phyloP scores from a whole-genome alignment of 2,888 invertebrate species.

The Temnothorax unifasciatus region DNA sequence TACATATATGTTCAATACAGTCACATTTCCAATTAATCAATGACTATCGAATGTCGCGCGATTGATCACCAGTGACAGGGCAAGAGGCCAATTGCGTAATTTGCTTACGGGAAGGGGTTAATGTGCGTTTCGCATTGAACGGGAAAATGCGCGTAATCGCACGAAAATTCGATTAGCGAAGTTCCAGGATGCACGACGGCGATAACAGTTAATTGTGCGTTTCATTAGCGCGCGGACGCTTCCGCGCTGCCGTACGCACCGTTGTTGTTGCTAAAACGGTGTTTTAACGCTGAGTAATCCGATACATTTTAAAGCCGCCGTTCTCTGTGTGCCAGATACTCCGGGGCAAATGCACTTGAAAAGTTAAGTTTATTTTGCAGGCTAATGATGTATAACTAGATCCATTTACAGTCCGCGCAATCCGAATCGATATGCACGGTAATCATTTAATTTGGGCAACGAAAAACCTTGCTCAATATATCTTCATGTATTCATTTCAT shows the following conservation, averaged over 20 bases:
- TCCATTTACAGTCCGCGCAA: neutral
- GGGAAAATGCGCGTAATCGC: slow-evolving; percentile 50
- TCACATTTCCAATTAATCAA: slow-evolving; percentile 41
- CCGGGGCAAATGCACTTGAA: neutral
- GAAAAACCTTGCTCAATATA: neutral
- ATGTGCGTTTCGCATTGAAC: slow-evolving; percentile 44
- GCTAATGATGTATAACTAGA: neutral
- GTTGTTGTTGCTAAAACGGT: slow-evolving; percentile 53
- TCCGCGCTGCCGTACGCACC: slow-evolving; percentile 41
- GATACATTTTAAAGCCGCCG: slow-evolving; percentile 37
- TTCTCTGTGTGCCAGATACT: neutral
- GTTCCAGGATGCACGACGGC: slow-evolving; percentile 55
- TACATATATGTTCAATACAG: neutral
- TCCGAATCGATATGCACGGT: neutral
- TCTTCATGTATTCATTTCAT: neutral
- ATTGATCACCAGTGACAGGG: slow-evolving; percentile 27
- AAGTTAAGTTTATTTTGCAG: slow-evolving; percentile 35
- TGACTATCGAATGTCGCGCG: slow-evolving; percentile 24
- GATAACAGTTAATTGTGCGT: slow-evolving; percentile 72
- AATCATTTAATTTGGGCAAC: neutral
- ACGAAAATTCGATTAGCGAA: slow-evolving; percentile 67
- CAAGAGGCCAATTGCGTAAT: slow-evolving; percentile 39
- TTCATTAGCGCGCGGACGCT: slow-evolving; percentile 64
- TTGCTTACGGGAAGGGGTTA: slow-evolving; percentile 38
- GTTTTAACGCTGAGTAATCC: slow-evolving; percentile 56